These are phyloP conservation scores for Cybosia mesomella DNA, from an alignment of 2,888 invertebrate species.

Conservation along the genomic window DNA sequence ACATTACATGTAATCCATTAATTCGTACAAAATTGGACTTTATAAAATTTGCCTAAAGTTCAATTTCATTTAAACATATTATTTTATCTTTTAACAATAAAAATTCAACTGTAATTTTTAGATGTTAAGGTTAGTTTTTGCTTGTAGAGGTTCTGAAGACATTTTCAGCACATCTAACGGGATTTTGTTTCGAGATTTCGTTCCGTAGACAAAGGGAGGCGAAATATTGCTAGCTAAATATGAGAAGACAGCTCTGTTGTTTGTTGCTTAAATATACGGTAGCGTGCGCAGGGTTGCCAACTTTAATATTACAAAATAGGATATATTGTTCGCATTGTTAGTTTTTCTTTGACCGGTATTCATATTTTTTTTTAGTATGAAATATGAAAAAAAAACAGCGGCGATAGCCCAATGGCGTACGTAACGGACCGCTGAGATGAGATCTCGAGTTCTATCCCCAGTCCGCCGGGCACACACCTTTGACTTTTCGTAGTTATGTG, in stretches of 20 bases:
- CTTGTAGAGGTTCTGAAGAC: slow-evolving; percentile 38
- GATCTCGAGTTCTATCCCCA: no score
- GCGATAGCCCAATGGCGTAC: no score
- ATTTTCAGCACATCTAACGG: slow-evolving; percentile 53
- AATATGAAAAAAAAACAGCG: no score
- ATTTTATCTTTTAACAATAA: not conserved
- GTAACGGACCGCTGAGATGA: no score
- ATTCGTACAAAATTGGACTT: slow-evolving; percentile 14
- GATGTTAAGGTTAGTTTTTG: slow-evolving; percentile 38
- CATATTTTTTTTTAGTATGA: not conserved
- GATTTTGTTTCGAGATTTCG: slow-evolving; percentile 64
- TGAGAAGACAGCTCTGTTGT: slow-evolving; percentile 63
- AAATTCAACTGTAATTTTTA: slow-evolving; percentile 19
- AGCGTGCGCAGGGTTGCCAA: slow-evolving; percentile 47
- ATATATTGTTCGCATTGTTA: slow-evolving; percentile 11
- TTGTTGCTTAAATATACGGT: slow-evolving; percentile 61
- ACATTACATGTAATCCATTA: slow-evolving; percentile 24
- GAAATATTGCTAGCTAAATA: slow-evolving; percentile 70
- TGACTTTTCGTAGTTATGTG: no score
- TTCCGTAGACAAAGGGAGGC: slow-evolving; percentile 60
- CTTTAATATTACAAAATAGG: slow-evolving; percentile 15
- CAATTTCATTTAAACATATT: slow-evolving; percentile 12
- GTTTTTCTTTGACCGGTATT: slow-evolving; percentile 8
- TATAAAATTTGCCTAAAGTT: not conserved
- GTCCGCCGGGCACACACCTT: no score